A percentile compares a stretch with the other conserved stretches of the same genome.
Conservation (phyloP, 1,140 invertebrate genomes). For the Anastatus disparis region DNA sequence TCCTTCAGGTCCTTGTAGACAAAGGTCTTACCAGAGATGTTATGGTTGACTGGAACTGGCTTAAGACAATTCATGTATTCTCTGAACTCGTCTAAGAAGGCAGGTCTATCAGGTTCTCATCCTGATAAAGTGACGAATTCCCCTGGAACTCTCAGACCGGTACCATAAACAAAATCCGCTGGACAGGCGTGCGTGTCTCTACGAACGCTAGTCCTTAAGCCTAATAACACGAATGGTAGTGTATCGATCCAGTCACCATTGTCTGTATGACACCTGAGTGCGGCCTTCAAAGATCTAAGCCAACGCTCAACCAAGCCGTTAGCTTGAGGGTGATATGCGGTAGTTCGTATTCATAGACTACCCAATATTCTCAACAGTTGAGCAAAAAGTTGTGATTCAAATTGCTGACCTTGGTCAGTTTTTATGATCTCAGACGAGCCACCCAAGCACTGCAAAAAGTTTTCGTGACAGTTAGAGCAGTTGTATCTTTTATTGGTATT, state of each 20-base stretch:
- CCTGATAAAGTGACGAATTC: neutral
- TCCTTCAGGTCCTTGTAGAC: neutral
- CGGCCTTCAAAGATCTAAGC: neutral
- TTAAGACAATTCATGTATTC: neutral
- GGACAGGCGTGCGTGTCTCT: no score
- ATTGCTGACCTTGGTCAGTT: no score
- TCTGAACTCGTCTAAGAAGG: neutral
- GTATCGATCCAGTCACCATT: neutral
- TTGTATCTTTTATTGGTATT: conserved; percentile 58
- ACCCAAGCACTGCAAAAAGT: conserved; percentile 52
- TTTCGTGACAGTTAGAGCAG: conserved; percentile 53
- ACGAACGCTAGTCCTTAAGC: no score
- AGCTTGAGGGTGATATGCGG: no score
- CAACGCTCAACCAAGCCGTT: neutral
- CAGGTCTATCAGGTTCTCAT: neutral
- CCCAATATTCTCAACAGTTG: no score
- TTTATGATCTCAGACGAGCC: no score
- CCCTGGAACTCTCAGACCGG: no score
- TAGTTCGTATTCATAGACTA: no score
- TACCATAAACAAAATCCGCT: no score
- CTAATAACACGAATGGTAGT: neutral
- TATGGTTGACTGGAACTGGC: neutral
- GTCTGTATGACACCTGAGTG: neutral
- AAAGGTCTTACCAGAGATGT: neutral
- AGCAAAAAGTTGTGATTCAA: no score